phyloP scores from a whole-genome alignment of 2,797 vertebrate species.

The Cercopithecus mitis region DNA sequence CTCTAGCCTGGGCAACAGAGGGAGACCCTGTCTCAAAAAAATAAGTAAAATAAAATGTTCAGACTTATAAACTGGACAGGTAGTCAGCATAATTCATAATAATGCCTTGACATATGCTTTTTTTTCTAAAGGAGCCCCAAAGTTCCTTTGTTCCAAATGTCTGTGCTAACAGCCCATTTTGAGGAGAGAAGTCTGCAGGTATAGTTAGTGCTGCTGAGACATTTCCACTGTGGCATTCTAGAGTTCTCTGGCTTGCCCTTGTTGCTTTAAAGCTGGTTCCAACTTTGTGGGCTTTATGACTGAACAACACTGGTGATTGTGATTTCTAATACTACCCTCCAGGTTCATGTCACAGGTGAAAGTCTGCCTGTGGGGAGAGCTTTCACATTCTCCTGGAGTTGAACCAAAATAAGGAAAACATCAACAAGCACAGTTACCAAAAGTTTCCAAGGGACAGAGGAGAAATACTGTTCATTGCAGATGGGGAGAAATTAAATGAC shows the following conservation, averaged over 20 bases:
- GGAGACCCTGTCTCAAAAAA: not conserved
- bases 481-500: not conserved
- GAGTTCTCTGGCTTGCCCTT: not conserved
- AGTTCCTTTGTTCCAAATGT: not conserved
- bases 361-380: not conserved
- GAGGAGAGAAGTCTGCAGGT: not conserved
- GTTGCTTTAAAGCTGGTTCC: not conserved
- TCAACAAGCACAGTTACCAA: not conserved
- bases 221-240: not conserved
- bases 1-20: not conserved
- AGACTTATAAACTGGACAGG: not conserved
- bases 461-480: not conserved
- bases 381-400: conserved; percentile 23
- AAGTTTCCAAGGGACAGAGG: not conserved
- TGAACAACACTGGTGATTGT: not conserved
- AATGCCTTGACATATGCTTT: not conserved
- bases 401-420: conserved; percentile 12
- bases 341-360: conserved; percentile 3
- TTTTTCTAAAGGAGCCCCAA: conserved; percentile 40
- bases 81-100: not conserved
- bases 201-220: not conserved
- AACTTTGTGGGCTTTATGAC: not conserved
- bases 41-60: not conserved
- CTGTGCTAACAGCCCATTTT: not conserved
- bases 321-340: conserved; percentile 16